phyloP scores from a whole-genome alignment of 30 jellyfish, hydroid and myxozoan species.

The Pelagia noctiluca region DNA sequence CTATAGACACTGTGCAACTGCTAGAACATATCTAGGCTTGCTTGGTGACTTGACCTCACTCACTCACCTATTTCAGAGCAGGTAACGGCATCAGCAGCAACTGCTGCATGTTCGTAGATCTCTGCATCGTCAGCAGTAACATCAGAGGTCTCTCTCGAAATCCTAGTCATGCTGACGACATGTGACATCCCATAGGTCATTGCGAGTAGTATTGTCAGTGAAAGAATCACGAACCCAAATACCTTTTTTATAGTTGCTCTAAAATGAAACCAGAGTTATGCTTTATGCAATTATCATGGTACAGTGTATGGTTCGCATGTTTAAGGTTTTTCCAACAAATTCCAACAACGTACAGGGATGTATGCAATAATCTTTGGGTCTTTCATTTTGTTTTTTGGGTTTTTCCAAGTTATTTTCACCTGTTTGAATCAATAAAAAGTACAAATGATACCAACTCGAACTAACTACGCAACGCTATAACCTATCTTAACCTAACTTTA shows the following conservation, averaged over 20 bases:
- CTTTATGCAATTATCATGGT: too few relatives aligned
- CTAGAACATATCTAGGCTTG: not conserved
- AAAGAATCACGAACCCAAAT: not conserved
- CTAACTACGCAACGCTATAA: too few relatives aligned
- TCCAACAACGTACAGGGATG: too few relatives aligned
- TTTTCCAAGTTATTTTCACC: too few relatives aligned
- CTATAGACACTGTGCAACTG: not conserved
- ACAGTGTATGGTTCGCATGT: too few relatives aligned
- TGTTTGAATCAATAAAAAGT: too few relatives aligned
- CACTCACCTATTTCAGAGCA: conserved; percentile 93
- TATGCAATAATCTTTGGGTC: too few relatives aligned
- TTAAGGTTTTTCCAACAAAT: too few relatives aligned
- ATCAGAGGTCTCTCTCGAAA: conserved; percentile 3
- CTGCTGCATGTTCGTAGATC: conserved; percentile 87
- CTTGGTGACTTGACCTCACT: not conserved
- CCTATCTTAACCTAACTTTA: too few relatives aligned
- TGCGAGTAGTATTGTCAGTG: not conserved
- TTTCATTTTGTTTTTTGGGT: too few relatives aligned
- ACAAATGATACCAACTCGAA: too few relatives aligned
- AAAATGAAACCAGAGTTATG: too few relatives aligned
- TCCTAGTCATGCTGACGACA: not conserved
- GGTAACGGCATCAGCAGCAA: conserved; percentile 85
- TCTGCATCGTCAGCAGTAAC: conserved; percentile 92
- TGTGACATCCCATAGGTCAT: not conserved
- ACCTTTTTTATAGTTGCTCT: not conserved